These are phyloP conservation scores for Ephydatia muelleri DNA, from an alignment of 37 sponge, comb jelly and placozoan species.

Conservation along the genomic window DNA sequence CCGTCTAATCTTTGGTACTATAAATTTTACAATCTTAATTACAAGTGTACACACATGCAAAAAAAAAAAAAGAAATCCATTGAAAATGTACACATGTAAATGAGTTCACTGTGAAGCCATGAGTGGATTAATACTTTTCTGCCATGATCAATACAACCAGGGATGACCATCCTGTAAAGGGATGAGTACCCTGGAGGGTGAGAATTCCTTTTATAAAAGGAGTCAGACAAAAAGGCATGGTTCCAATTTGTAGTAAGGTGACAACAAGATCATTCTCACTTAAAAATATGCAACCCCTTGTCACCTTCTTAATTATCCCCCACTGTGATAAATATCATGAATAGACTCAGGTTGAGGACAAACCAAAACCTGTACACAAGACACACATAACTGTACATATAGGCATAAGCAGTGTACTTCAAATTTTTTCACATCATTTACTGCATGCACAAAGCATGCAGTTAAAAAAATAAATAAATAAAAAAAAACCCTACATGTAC, in stretches of 20 bases:
- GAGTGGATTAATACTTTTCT: constrained; percentile 75
- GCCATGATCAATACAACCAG: constrained; percentile 96
- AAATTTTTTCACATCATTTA: too few species aligned
- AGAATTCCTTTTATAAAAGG: too few species aligned
- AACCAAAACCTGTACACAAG: too few species aligned
- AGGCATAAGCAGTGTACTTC: too few species aligned
- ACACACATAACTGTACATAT: too few species aligned
- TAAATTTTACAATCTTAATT: too few species aligned
- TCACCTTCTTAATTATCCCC: not conserved
- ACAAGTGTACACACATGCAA: too few species aligned
- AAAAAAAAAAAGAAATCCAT: too few species aligned
- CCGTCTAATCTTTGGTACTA: too few species aligned
- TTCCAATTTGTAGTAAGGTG: not conserved
- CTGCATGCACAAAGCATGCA: too few species aligned
- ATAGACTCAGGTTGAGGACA: not conserved
- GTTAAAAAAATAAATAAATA: too few species aligned
- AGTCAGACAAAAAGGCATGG: not conserved
- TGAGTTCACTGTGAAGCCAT: not conserved
- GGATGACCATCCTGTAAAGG: constrained; percentile 98
- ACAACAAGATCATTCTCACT: not conserved
- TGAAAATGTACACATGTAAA: not conserved
- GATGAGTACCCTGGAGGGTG: constrained; percentile 79
- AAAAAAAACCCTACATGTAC: too few species aligned
- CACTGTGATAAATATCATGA: not conserved
- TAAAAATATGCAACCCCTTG: not conserved